Conservation (phyloP, 2,113 vertebrate genomes). For the Stegastes partitus region DNA sequence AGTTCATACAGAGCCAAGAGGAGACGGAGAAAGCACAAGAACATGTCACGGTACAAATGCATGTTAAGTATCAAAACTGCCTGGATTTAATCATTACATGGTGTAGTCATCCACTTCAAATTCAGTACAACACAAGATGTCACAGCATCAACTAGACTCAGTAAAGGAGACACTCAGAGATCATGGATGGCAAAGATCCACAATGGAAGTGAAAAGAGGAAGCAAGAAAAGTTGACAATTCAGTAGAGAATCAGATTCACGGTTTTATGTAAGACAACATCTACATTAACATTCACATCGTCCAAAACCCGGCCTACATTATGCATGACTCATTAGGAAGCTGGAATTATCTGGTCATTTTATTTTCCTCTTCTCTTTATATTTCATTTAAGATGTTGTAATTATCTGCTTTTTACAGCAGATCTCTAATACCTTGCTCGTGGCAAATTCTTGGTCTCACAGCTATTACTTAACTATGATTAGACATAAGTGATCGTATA, state of each 20-base stretch:
- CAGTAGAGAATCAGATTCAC: constrained; percentile 38
- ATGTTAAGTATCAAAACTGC: constrained; percentile 8
- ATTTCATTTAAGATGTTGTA: not conserved
- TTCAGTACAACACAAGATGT: constrained; percentile 62
- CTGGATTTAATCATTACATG: constrained; percentile 6
- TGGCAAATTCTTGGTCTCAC: not conserved
- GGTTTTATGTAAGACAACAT: constrained; percentile 65
- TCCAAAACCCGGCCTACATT: constrained; percentile 14
- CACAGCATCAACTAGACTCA: constrained; percentile 67
- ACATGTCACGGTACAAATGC: constrained; percentile 16
- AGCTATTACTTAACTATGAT: constrained; percentile 1
- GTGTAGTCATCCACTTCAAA: constrained; percentile 51
- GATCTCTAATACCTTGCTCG: not conserved
- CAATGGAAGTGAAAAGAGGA: constrained; percentile 63
- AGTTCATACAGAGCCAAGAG: constrained; percentile 23
- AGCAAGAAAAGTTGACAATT: constrained; percentile 50
- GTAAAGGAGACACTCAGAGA: constrained; percentile 74
- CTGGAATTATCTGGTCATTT: not conserved
- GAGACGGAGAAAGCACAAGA: constrained; percentile 16
- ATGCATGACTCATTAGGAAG: not conserved
- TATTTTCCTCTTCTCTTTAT: not conserved
- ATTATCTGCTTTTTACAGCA: not conserved
- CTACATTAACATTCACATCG: constrained; percentile 42
- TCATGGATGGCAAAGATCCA: constrained; percentile 75
- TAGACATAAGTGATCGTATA: not conserved